Evolutionary conservation across 1,140 invertebrate genomes (phyloP).

Genomic region (Ectropis grisescens): DNA sequence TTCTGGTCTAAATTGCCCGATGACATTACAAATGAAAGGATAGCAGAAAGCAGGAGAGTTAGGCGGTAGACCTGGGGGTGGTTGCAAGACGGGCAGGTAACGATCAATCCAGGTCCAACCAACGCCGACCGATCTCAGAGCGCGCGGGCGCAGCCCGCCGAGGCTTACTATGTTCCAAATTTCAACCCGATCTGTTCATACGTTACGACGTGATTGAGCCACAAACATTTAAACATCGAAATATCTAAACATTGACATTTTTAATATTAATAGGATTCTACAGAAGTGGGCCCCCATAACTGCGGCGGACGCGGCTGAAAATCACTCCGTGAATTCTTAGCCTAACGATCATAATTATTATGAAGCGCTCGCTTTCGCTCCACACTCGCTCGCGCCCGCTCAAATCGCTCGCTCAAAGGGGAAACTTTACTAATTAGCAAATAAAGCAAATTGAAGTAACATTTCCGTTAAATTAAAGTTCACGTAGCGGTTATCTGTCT

Average conservation of each 20-base stretch:
- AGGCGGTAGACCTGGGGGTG: background rate
- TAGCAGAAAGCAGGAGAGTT: no score
- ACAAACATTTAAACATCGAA: no score
- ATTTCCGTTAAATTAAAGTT: slow-evolving; percentile 25
- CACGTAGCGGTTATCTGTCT: slow-evolving; percentile 13
- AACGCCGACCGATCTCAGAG: slow-evolving; percentile 3
- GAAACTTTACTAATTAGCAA: slow-evolving; percentile 49
- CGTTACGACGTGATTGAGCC: no score
- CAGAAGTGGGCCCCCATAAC: no score
- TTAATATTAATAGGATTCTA: no score
- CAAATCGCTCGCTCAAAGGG: slow-evolving; percentile 28
- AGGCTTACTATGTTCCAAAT: no score
- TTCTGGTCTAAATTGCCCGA: no score
- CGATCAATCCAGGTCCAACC: slow-evolving; percentile 1
- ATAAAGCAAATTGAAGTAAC: slow-evolving; percentile 40
- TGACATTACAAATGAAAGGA: no score
- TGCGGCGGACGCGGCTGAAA: no score
- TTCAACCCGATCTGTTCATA: no score
- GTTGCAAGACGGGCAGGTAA: slow-evolving; percentile 2
- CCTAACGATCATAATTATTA: slow-evolving; percentile 43
- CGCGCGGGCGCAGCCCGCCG: background rate
- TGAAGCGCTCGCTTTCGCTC: slow-evolving; percentile 21
- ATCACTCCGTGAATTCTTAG: no score
- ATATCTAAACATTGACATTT: no score
- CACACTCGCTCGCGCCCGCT: slow-evolving; percentile 2